These are phyloP conservation scores for Puntigrus tetrazona DNA, from an alignment of 2,113 vertebrate species.

Conservation along the genomic window DNA sequence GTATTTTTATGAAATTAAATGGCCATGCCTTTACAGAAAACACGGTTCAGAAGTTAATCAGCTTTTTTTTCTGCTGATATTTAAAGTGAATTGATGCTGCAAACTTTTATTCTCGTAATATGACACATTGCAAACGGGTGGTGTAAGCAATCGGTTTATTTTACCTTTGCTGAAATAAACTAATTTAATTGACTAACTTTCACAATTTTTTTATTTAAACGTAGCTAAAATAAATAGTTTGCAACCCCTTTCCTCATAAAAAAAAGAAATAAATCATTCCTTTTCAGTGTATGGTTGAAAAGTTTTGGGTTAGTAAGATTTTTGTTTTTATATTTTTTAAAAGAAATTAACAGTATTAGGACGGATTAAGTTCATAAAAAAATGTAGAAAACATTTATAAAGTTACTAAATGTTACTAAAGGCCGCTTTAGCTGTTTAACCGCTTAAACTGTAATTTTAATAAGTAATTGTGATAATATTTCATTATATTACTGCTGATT, in stretches of 20 bases:
- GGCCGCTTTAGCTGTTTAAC: too few species aligned
- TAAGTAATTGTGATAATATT: not conserved
- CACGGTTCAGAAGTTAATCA: not conserved
- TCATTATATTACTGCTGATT: not conserved
- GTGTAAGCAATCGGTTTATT: too few species aligned
- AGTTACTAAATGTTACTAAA: not conserved
- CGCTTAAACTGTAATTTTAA: not conserved
- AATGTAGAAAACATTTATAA: not conserved
- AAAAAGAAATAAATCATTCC: too few species aligned
- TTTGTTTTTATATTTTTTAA: too few species aligned
- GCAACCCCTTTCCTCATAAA: too few species aligned
- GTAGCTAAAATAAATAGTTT: too few species aligned
- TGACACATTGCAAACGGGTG: not conserved
- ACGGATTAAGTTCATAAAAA: not conserved
- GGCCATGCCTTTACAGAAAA: not conserved
- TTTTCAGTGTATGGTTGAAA: too few species aligned
- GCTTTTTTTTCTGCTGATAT: not conserved
- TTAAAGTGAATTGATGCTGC: not conserved
- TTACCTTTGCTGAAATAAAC: too few species aligned
- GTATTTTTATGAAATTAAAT: conserved; percentile 8
- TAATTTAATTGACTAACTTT: too few species aligned
- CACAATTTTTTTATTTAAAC: too few species aligned
- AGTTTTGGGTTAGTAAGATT: too few species aligned
- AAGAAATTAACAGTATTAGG: not conserved
- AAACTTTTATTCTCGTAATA: not conserved